A percentile compares a stretch with the other conserved stretches of the same genome.
phyloP scores from a whole-genome alignment of 92 coral and sea anemone species.

The Diadumene lineata region DNA sequence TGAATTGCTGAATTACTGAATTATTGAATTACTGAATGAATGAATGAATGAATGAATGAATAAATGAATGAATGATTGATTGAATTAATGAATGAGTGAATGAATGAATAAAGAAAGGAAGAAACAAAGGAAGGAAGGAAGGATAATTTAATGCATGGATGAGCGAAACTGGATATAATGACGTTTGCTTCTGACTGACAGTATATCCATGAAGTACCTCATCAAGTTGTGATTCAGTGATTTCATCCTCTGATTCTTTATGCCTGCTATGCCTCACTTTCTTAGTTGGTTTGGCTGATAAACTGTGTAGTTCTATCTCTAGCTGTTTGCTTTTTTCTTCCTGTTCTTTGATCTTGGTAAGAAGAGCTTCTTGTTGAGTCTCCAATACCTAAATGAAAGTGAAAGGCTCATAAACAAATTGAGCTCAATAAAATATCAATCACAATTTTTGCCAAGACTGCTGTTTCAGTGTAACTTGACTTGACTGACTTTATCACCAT shows the following conservation, averaged over 20 bases:
- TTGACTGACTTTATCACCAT: too few species aligned
- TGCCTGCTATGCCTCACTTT: conserved; percentile 14
- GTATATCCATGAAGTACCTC: too few species aligned
- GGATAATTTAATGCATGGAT: too few species aligned
- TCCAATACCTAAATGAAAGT: conserved; percentile 50
- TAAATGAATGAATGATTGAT: too few species aligned
- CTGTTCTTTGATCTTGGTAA: conserved; percentile 64
- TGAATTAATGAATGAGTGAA: too few species aligned
- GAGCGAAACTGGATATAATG: conserved; percentile 7
- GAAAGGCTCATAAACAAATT: neutral
- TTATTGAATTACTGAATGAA: too few species aligned
- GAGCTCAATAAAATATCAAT: neutral
- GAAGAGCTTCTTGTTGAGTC: conserved; percentile 68
- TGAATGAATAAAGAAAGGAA: too few species aligned
- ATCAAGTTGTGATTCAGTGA: neutral
- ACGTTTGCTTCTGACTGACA: too few species aligned
- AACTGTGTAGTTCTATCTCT: conserved; percentile 56
- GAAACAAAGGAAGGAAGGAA: too few species aligned
- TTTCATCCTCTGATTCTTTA: conserved; percentile 31
- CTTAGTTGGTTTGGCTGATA: conserved; percentile 25
- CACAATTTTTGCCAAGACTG: neutral
- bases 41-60: too few species aligned
- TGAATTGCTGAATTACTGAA: too few species aligned
- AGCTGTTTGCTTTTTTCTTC: conserved; percentile 66
- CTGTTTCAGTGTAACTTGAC: too few species aligned